Conservation (phyloP, 2,113 vertebrate species). For the Hippocampus zosterae region DNA sequence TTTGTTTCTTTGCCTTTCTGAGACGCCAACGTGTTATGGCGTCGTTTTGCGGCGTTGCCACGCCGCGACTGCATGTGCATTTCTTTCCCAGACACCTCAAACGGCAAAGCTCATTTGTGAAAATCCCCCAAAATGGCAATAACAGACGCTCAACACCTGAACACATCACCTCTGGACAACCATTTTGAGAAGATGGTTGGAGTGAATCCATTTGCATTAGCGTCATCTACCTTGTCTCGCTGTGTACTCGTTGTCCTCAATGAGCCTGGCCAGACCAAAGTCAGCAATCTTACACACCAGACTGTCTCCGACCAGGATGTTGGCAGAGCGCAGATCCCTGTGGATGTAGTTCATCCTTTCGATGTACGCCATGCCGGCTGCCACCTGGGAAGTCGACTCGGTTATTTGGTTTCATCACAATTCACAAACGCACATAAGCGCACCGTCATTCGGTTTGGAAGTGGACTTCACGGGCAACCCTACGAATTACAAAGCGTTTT, state of each 20-base stretch:
- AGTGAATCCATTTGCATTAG: background rate
- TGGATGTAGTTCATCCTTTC: constrained; percentile 99
- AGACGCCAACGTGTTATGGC: background rate
- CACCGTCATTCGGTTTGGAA: background rate
- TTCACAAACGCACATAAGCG: background rate
- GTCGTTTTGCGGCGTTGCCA: constrained; percentile 8
- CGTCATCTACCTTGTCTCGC: constrained; percentile 83
- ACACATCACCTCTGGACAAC: constrained; percentile 22
- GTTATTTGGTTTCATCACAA: background rate
- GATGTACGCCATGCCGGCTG: constrained; percentile 96
- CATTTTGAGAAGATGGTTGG: constrained; percentile 3
- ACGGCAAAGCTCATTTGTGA: constrained; percentile 22
- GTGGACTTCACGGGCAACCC: background rate
- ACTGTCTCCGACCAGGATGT: constrained; percentile 95
- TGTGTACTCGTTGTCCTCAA: constrained; percentile 98
- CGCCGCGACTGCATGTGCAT: constrained; percentile 20
- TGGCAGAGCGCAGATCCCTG: constrained; percentile 93
- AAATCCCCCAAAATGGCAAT: background rate
- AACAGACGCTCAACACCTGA: background rate
- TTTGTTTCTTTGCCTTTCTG: background rate
- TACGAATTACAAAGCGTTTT: background rate
- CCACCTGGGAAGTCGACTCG: constrained; percentile 74
- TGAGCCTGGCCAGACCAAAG: constrained; percentile 93
- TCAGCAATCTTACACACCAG: constrained; percentile 98
- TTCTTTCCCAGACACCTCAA: constrained; percentile 33